Conservation (phyloP, 2,888 invertebrate genomes). For the Meiosimyza decipiens region DNA sequence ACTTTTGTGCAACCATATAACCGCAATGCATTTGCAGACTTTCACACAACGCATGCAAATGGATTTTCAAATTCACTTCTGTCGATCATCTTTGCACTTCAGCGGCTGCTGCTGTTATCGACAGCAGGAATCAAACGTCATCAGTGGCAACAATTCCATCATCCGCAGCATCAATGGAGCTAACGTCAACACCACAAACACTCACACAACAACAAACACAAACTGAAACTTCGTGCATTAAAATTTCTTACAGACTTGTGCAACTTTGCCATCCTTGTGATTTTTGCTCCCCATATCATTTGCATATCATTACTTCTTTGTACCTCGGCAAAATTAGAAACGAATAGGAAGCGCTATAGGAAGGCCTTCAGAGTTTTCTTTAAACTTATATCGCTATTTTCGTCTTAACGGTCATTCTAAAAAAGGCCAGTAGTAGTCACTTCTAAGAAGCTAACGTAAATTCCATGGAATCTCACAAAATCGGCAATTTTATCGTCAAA, state of each 20-base stretch:
- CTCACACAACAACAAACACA: conserved; percentile 9
- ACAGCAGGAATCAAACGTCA: conserved; percentile 36
- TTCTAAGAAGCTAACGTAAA: too few species aligned
- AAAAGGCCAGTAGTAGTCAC: too few species aligned
- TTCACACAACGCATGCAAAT: background rate
- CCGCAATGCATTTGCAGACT: conserved; percentile 10
- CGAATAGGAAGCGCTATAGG: too few species aligned
- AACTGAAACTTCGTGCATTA: background rate
- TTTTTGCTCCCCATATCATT: conserved; percentile 25
- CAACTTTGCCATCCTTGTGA: conserved; percentile 10
- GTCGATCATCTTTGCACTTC: conserved; percentile 15
- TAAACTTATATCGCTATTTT: too few species aligned
- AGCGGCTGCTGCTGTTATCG: conserved; percentile 38
- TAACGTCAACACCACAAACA: conserved; percentile 11
- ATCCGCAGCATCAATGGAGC: conserved; percentile 41
- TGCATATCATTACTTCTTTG: background rate
- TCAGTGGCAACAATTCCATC: conserved; percentile 38
- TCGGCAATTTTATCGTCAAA: too few species aligned
- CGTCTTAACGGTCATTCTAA: too few species aligned
- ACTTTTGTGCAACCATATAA: conserved; percentile 11
- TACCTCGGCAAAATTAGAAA: too few species aligned
- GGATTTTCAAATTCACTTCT: conserved; percentile 12
- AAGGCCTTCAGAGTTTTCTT: too few species aligned
- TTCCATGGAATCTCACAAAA: too few species aligned
- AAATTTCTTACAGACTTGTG: conserved; percentile 1